Conservation (phyloP, 2,797 vertebrate genomes). For the Meriones psammophilus region DNA sequence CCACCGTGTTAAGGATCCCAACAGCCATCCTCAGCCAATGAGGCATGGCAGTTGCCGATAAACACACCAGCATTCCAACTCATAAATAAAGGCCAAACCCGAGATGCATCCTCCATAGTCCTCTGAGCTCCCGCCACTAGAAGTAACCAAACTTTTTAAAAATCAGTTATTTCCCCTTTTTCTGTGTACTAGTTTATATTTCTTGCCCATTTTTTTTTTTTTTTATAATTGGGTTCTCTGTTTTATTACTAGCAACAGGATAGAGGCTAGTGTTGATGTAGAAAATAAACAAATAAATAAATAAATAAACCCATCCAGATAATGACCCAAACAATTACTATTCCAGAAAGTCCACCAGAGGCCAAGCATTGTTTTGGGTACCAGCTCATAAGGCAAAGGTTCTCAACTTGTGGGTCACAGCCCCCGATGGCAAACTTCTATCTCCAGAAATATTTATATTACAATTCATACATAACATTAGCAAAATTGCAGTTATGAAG, state of each 20-base stretch:
- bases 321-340: background rate
- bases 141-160: background rate
- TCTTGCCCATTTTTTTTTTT: background rate
- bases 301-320: background rate
- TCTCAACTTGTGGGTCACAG: background rate
- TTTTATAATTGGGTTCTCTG: background rate
- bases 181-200: background rate
- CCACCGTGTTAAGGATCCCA: background rate
- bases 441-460: background rate
- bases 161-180: background rate
- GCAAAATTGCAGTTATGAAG: background rate
- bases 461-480: background rate
- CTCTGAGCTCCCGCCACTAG: background rate
- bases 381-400: background rate
- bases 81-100: background rate
- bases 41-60: background rate
- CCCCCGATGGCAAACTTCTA: background rate
- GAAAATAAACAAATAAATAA: background rate
- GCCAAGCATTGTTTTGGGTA: background rate
- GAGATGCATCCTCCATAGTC: background rate
- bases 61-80: background rate
- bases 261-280: background rate
- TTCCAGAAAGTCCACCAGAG: background rate
- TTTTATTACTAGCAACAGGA: background rate
- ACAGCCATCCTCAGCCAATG: background rate